Evolutionary conservation across 2,888 invertebrate genomes (phyloP).

Genomic region (Synanthedon andrenaeformis): DNA sequence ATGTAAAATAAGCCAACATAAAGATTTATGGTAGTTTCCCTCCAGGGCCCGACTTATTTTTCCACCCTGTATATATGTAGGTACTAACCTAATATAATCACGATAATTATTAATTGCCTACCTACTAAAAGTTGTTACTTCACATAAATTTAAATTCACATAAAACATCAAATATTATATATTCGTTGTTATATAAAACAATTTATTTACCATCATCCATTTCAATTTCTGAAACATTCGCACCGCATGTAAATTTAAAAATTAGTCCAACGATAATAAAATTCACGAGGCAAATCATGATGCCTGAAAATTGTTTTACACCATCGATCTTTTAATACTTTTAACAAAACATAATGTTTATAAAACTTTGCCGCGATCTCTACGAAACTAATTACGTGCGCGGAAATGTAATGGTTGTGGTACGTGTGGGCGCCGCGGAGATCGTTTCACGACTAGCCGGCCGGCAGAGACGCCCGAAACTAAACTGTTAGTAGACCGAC

Average conservation of each 20-base stretch:
- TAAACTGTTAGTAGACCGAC: constrained; percentile 1
- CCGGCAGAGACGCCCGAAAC: constrained; percentile 18
- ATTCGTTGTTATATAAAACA: not conserved
- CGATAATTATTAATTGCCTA: too few species aligned
- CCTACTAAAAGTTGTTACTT: too few species aligned
- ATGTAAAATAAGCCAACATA: too few species aligned
- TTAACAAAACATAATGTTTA: not conserved
- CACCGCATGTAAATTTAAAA: constrained; percentile 45
- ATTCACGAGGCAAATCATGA: constrained; percentile 31
- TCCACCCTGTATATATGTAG: too few species aligned
- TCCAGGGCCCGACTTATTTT: too few species aligned
- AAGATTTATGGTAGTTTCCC: too few species aligned
- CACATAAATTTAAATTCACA: too few species aligned
- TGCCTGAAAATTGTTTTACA: constrained; percentile 12
- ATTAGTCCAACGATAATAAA: constrained; percentile 45
- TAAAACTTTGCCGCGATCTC: not conserved
- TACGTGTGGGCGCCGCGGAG: not conserved
- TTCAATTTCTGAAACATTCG: constrained; percentile 49
- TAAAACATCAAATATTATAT: too few species aligned
- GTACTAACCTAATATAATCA: too few species aligned
- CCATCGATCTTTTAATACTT: constrained; percentile 6
- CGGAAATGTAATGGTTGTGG: not conserved
- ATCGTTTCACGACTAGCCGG: constrained; percentile 1
- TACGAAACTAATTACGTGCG: not conserved
- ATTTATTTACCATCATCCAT: constrained; percentile 43